phyloP scores from a whole-genome alignment of 2,113 vertebrate genomes.

The Hystrix cristata region DNA sequence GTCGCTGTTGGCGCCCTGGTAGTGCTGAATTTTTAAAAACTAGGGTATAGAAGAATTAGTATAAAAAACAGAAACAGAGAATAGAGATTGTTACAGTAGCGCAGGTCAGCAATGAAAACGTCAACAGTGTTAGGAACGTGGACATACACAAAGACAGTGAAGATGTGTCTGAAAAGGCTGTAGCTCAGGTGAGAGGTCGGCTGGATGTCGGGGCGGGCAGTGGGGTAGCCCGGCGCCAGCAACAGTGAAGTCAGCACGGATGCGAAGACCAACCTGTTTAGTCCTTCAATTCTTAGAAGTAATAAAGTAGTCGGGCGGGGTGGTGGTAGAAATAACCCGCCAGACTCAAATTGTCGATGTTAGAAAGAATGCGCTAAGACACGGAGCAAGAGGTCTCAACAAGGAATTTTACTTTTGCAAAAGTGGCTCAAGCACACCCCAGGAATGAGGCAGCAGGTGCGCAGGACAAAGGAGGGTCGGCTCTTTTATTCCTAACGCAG shows the following conservation, averaged over 20 bases:
- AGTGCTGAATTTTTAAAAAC: background rate
- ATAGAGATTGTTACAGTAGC: background rate
- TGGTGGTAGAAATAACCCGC: too few relatives aligned
- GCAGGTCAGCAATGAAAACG: background rate
- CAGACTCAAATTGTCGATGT: too few relatives aligned
- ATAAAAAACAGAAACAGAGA: background rate
- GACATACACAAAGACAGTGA: background rate
- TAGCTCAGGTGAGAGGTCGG: background rate
- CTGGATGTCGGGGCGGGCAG: background rate
- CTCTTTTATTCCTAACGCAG: too few relatives aligned
- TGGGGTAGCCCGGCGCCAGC: background rate
- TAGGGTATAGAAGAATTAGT: background rate
- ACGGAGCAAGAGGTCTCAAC: too few relatives aligned
- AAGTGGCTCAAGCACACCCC: too few relatives aligned
- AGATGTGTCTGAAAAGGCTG: background rate
- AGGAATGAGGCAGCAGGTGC: too few relatives aligned
- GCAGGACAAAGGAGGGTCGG: too few relatives aligned
- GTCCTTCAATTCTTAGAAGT: background rate
- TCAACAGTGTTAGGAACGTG: background rate
- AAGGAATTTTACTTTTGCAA: too few relatives aligned
- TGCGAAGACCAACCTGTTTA: background rate
- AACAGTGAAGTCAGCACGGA: background rate
- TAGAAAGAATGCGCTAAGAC: too few relatives aligned
- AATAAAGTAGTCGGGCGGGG: too few relatives aligned
- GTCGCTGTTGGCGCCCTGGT: background rate